Evolutionary conservation across 2,113 vertebrate genomes (phyloP).

Genomic region (Phalacrocorax aristotelis): DNA sequence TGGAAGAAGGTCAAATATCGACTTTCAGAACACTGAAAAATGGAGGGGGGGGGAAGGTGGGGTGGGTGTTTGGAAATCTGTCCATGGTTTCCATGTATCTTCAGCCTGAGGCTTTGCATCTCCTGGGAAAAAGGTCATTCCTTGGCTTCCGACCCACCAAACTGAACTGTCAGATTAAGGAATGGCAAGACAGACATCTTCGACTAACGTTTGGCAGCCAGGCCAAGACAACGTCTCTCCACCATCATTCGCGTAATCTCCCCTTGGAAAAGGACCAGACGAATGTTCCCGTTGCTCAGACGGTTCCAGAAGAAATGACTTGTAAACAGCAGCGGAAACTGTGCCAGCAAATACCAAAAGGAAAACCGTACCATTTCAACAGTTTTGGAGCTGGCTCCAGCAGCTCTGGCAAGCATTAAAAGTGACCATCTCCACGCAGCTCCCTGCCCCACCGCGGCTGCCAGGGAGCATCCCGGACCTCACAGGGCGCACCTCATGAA

Average conservation of each 20-base stretch:
- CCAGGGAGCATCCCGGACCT: not conserved
- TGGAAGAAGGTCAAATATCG: conserved; percentile 29
- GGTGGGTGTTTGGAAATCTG: not conserved
- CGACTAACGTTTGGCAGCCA: not conserved
- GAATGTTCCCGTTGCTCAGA: not conserved
- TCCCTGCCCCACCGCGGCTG: not conserved
- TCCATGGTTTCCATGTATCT: not conserved
- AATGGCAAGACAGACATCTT: not conserved
- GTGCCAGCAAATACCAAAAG: not conserved
- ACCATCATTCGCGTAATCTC: not conserved
- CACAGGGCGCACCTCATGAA: not conserved
- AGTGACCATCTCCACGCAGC: not conserved
- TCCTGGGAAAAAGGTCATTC: not conserved
- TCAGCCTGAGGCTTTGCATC: not conserved
- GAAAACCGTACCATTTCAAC: not conserved
- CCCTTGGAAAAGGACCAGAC: not conserved
- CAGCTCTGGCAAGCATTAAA: not conserved
- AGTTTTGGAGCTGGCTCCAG: not conserved
- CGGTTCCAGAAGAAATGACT: not conserved
- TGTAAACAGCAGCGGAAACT: not conserved
- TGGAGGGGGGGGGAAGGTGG: not conserved
- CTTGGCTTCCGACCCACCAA: not conserved
- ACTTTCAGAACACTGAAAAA: conserved; percentile 19
- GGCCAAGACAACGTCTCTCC: not conserved
- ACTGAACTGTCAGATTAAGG: not conserved